Base-by-base conservation (phyloP, 2,113 vertebrate genomes). In the Bucco capensis region DNA sequence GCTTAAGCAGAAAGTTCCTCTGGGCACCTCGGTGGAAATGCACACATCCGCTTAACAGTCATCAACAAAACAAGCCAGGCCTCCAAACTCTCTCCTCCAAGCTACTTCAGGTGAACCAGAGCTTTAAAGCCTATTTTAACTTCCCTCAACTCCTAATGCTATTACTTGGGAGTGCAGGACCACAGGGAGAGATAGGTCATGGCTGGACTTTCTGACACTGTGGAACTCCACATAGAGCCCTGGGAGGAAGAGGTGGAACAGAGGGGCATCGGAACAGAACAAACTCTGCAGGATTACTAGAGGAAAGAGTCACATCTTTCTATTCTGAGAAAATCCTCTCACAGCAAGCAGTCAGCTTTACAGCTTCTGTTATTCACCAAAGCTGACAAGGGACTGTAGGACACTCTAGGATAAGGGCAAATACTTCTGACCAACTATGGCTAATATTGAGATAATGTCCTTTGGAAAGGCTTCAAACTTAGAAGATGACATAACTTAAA, bases 261-360 rank as follows among this genome's bases (percentile, higher is more conserved):
- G 25, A 38, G 51, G 35, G 24, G 6, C 35, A 86, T 3, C 38
- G 42, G 51, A 78, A 44, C 37, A 65, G 89, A 86, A 89, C 89
- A 83, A 77, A 71, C 37, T 16, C 27, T 62, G 47, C 2, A 0
- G 51, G n/a, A 60, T 47, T 50, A 27, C 56, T 25, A 31, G 19
- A 75, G 28, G 54, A 64, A 60, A 49, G 50, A 76, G n/a, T 54
- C 71, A 51, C 69, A 62, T 65, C 79, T 40, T 91, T 58, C 83
- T 91, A 35, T 83, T 85, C 72, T 78, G 56, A 95, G 87, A 84
- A 87, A 93, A 93, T 82, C 74, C 62, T 57, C 56, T 84, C 72
- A 40, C 38, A 76, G 75, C 28, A 33, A 89, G 66, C 62, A 49
- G 64, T 74, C 83, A 92, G 58, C 82, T 85, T 91, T 83, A 47